A percentile compares a stretch with the other conserved stretches of the same genome.
Evolutionary conservation across 2,888 invertebrate genomes (phyloP).

Genomic region (Nomada fucata): DNA sequence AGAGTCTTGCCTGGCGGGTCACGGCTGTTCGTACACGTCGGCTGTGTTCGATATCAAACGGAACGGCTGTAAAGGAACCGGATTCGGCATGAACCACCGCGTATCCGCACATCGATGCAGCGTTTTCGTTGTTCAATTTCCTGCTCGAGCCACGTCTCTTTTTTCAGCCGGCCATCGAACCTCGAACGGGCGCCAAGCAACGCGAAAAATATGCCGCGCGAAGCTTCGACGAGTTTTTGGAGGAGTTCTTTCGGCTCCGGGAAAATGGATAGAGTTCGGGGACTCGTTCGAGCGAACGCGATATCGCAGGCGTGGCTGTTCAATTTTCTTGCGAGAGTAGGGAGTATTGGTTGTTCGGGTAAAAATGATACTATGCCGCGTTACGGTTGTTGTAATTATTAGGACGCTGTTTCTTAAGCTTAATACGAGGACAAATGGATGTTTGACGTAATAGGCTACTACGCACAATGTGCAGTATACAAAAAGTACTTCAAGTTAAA

Average conservation of each 20-base stretch:
- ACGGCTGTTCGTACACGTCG: not conserved
- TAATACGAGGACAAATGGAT: too few species aligned
- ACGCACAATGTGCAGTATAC: too few species aligned
- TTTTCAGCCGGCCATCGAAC: not conserved
- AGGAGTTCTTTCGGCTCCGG: not conserved
- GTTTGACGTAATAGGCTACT: too few species aligned
- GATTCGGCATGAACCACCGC: slow-evolving; percentile 40
- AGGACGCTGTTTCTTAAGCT: too few species aligned
- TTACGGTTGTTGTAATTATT: too few species aligned
- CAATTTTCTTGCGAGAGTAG: not conserved
- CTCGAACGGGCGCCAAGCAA: not conserved
- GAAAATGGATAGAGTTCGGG: not conserved
- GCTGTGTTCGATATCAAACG: slow-evolving; percentile 39
- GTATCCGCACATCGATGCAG: slow-evolving; percentile 38
- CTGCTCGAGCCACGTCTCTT: slow-evolving; percentile 4
- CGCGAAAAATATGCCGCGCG: slow-evolving; percentile 8
- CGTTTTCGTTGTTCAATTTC: slow-evolving; percentile 55
- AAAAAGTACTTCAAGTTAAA: too few species aligned
- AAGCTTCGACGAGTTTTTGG: not conserved
- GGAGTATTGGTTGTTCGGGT: not conserved
- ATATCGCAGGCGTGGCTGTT: not conserved
- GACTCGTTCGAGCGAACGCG: slow-evolving; percentile 2
- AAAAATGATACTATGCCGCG: not conserved
- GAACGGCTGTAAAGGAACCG: slow-evolving; percentile 30
- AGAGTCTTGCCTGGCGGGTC: not conserved